These are phyloP conservation scores for Acleris cristana DNA, from an alignment of 2,888 invertebrate genomes.

Conservation along the genomic window DNA sequence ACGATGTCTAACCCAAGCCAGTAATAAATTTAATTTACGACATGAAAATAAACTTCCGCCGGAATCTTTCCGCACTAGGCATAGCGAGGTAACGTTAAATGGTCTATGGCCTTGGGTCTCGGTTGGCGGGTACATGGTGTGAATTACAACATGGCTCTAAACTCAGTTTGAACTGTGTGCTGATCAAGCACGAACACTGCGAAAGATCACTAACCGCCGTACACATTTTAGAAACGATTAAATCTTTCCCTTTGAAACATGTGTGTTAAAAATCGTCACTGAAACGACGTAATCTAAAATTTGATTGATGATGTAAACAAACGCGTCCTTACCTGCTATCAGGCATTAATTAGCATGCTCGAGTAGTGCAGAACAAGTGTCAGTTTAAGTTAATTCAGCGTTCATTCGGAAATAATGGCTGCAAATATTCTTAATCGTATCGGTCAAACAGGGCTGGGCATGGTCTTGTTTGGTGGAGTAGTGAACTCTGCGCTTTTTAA, in stretches of 20 bases:
- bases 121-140: conserved; percentile 5
- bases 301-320: conserved; percentile 33
- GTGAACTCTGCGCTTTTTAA: conserved; percentile 96
- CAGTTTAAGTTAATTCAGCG: background rate
- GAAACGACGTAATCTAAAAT: conserved; percentile 66
- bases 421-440: conserved; percentile 90
- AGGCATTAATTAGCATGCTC: conserved; percentile 4
- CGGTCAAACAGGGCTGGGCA: conserved; percentile 92
- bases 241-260: too few species aligned
- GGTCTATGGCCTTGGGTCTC: conserved; percentile 21
- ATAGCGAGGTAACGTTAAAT: conserved; percentile 33
- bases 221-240: too few species aligned
- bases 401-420: conserved; percentile 55
- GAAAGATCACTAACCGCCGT: background rate
- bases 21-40: conserved; percentile 3
- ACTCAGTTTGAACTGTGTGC: conserved; percentile 42
- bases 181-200: background rate
- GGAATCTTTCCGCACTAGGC: conserved; percentile 27
- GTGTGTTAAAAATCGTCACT: too few species aligned
- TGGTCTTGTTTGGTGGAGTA: conserved; percentile 93
- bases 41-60: background rate
- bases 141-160: conserved; percentile 19
- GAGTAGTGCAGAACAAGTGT: background rate
- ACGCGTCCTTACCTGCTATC: conserved; percentile 6
- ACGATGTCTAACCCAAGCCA: background rate